A percentile compares a stretch with the other conserved stretches of the same genome.
Evolutionary conservation across 2,797 vertebrate species (phyloP).

Genomic region (Fundulus diaphanus): DNA sequence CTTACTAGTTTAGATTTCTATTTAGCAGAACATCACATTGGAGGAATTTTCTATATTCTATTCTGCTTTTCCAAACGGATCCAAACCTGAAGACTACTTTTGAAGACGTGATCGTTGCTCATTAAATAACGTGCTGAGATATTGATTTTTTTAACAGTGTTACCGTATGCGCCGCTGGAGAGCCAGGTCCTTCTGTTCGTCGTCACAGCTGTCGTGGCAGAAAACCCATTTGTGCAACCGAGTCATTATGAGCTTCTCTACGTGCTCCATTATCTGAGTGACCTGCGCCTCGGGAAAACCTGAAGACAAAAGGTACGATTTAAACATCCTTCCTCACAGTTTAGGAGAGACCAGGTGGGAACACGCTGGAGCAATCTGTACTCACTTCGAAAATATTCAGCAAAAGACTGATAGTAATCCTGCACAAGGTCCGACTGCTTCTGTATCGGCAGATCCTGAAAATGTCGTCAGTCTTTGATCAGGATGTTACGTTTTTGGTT

Average conservation of each 20-base stretch:
- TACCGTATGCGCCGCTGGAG: slow-evolving; percentile 84
- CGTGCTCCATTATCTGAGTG: slow-evolving; percentile 81
- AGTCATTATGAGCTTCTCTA: slow-evolving; percentile 87
- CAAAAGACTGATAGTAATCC: slow-evolving; percentile 83
- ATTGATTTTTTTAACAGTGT: not conserved
- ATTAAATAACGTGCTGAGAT: not conserved
- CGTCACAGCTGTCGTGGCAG: slow-evolving; percentile 84
- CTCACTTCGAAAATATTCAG: slow-evolving; percentile 78
- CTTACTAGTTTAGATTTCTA: not conserved
- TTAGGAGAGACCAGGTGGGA: not conserved
- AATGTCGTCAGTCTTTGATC: slow-evolving; percentile 1
- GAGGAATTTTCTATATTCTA: not conserved
- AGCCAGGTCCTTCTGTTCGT: slow-evolving; percentile 83
- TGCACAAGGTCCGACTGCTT: slow-evolving; percentile 84
- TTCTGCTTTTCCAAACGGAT: not conserved
- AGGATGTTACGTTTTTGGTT: not conserved
- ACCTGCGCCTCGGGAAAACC: slow-evolving; percentile 78
- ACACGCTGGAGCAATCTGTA: slow-evolving; percentile 26
- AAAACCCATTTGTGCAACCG: slow-evolving; percentile 85
- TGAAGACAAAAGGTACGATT: slow-evolving; percentile 36
- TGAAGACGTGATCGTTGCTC: not conserved
- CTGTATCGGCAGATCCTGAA: slow-evolving; percentile 78
- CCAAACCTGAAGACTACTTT: not conserved
- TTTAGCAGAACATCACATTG: not conserved
- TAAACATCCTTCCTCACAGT: not conserved